These are phyloP conservation scores for Alethe castanea DNA, from an alignment of 2,113 vertebrate species.

Conservation along the genomic window DNA sequence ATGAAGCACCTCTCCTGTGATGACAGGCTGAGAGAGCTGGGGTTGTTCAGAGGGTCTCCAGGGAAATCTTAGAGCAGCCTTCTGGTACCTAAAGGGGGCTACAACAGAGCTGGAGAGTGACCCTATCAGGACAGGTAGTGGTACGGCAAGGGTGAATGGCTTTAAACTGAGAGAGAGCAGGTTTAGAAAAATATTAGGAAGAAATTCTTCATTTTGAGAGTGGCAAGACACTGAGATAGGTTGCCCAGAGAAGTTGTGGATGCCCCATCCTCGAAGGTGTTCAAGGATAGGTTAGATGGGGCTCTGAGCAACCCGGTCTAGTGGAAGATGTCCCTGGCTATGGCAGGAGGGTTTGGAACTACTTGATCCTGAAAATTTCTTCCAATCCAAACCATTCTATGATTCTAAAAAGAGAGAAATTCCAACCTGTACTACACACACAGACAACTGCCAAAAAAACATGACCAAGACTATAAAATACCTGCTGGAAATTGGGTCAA, in stretches of 20 bases:
- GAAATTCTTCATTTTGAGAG: not conserved
- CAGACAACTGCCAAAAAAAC: not conserved
- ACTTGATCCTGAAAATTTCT: not conserved
- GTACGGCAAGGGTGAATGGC: not conserved
- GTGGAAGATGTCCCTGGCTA: not conserved
- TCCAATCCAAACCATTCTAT: not conserved
- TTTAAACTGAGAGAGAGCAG: not conserved
- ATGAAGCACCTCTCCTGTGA: not conserved
- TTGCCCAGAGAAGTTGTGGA: not conserved
- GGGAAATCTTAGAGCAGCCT: not conserved
- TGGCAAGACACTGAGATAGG: rapidly evolving
- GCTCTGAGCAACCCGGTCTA: not conserved
- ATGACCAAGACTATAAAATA: not conserved
- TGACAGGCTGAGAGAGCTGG: not conserved
- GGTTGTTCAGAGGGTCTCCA: not conserved
- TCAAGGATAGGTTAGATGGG: not conserved
- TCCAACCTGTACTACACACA: not conserved
- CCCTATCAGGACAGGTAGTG: not conserved
- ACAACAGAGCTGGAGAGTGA: not conserved
- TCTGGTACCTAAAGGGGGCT: not conserved
- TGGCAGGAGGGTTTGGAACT: not conserved
- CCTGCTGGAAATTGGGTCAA: not conserved
- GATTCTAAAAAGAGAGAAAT: not conserved
- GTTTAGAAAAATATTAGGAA: not conserved
- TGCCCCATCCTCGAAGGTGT: not conserved